phyloP scores from a whole-genome alignment of 2,113 vertebrate genomes.

The Lepus timidus region DNA sequence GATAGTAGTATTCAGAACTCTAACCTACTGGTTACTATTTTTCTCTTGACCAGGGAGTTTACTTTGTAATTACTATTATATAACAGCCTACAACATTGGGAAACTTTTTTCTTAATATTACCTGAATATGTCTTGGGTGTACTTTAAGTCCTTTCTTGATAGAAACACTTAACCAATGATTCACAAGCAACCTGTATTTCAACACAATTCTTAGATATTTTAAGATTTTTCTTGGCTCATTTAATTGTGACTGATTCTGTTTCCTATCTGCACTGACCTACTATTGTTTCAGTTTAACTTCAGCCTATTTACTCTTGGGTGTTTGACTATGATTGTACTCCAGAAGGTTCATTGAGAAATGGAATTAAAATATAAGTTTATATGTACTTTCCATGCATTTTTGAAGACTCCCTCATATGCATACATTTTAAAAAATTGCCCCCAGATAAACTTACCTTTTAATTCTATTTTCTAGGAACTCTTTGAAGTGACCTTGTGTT shows the following conservation, averaged over 20 bases:
- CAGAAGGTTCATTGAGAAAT: too few species aligned
- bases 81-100: conserved; percentile 14
- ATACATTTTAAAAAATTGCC: too few species aligned
- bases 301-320: not conserved
- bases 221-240: conserved; percentile 47
- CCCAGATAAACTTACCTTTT: too few species aligned
- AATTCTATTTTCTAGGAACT: too few species aligned
- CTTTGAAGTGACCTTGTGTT: not conserved
- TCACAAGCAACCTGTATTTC: conserved; percentile 4
- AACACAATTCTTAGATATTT: not conserved
- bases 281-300: conserved; percentile 18
- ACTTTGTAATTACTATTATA: conserved; percentile 44
- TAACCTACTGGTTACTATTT: conserved; percentile 1
- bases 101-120: conserved; percentile 11
- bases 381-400: too few species aligned
- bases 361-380: too few species aligned
- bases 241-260: not conserved
- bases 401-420: too few species aligned
- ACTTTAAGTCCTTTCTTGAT: not conserved
- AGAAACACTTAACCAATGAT: not conserved
- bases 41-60: conserved; percentile 28
- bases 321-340: not conserved
- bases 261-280: not conserved
- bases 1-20: conserved; percentile 34
- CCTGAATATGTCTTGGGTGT: not conserved